Percentiles rank a stretch among this genome's conserved stretches.
Evolutionary conservation across 2,797 vertebrate species (phyloP).

Genomic region (Aphelocoma californica): DNA sequence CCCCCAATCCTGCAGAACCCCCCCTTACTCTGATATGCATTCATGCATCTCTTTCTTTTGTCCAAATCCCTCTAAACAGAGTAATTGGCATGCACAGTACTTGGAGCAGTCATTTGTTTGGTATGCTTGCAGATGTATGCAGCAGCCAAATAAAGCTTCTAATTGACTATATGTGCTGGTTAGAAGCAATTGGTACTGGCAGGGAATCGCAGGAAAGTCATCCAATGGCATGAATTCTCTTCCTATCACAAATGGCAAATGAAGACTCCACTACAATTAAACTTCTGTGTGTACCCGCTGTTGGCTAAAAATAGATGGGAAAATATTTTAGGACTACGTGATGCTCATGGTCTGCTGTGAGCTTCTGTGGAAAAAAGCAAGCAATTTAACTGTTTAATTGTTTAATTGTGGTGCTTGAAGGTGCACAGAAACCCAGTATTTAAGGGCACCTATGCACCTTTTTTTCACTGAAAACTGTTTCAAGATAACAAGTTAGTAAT

Average conservation of each 20-base stretch:
- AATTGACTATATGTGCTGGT: slow-evolving; percentile 17
- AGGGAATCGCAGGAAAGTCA: background rate
- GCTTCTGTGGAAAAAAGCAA: background rate
- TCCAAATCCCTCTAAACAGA: background rate
- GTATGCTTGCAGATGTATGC: background rate
- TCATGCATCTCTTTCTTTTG: slow-evolving; percentile 15
- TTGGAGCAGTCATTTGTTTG: slow-evolving; percentile 34
- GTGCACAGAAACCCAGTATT: background rate
- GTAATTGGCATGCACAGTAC: slow-evolving; percentile 7
- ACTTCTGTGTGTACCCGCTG: background rate
- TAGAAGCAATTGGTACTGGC: slow-evolving; percentile 11
- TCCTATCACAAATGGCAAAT: background rate
- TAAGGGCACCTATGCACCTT: background rate
- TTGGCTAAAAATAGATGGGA: slow-evolving; percentile 38
- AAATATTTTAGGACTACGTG: slow-evolving; percentile 24
- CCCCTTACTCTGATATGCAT: background rate
- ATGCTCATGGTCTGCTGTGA: background rate
- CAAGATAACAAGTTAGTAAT: background rate
- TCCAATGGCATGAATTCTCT: background rate
- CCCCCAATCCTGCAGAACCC: background rate
- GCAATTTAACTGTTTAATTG: background rate
- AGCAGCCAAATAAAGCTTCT: slow-evolving; percentile 11
- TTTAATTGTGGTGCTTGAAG: background rate
- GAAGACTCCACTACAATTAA: slow-evolving; percentile 5
- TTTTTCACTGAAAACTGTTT: background rate